Conservation (phyloP, 1,140 invertebrate species). For the Drosophila takahashii region DNA sequence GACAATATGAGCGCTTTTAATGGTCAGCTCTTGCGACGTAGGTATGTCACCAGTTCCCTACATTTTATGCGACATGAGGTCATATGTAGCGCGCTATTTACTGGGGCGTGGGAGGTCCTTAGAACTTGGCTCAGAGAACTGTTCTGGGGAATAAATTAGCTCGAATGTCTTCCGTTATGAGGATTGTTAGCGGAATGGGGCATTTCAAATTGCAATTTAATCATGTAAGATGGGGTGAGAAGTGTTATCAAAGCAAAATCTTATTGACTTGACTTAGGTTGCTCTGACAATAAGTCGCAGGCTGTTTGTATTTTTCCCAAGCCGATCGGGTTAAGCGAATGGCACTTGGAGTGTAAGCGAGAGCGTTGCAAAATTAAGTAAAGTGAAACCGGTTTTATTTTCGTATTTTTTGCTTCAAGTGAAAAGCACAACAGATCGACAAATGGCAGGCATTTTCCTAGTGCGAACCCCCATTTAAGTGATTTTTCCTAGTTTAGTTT, state of each 20-base stretch:
- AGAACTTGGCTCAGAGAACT: conserved; percentile 7
- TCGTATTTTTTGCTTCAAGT: conserved; percentile 9
- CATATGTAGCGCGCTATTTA: conserved; percentile 14
- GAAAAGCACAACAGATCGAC: conserved; percentile 8
- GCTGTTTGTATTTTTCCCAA: background rate
- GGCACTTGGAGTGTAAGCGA: conserved; percentile 4
- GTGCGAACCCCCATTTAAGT: background rate
- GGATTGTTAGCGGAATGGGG: background rate
- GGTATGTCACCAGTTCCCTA: conserved; percentile 4
- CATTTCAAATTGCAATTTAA: conserved; percentile 16
- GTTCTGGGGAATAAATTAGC: conserved; percentile 7
- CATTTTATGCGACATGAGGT: conserved; percentile 30
- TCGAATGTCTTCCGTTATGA: background rate
- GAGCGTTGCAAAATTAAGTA: conserved; percentile 15
- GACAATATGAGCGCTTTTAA: conserved; percentile 28
- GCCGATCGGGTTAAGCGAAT: background rate
- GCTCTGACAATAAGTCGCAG: background rate
- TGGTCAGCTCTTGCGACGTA: conserved; percentile 8
- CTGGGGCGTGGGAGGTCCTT: conserved; percentile 15
- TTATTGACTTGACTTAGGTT: background rate
- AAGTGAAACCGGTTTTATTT: conserved; percentile 32
- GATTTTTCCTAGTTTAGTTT: conserved; percentile 22
- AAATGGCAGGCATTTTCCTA: conserved; percentile 9
- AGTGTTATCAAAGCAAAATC: conserved; percentile 8
- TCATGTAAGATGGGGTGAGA: conserved; percentile 1